These are phyloP conservation scores for Fragariocoptes setiger DNA, from an alignment of 1,140 invertebrate species.

Conservation along the genomic window DNA sequence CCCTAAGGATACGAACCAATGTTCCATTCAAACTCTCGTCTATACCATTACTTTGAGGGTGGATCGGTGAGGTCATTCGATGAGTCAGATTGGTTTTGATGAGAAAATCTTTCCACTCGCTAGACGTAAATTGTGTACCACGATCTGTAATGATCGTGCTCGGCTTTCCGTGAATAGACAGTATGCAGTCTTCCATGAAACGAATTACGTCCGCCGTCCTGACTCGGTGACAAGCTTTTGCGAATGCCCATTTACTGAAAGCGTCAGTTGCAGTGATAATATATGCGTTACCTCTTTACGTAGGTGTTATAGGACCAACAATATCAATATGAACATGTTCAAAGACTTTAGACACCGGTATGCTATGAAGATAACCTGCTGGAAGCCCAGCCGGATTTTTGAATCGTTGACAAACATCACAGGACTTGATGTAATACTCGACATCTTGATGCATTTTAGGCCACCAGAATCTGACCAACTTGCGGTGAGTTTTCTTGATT, in stretches of 20 bases:
- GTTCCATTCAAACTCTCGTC: slow-evolving; percentile 10
- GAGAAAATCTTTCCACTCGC: background rate
- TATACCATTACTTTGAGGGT: slow-evolving; percentile 10
- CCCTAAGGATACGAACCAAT: slow-evolving; percentile 4
- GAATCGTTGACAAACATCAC: background rate
- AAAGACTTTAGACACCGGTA: background rate
- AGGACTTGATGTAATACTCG: background rate
- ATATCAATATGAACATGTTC: slow-evolving; percentile 1
- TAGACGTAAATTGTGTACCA: slow-evolving; percentile 9
- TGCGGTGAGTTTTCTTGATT: background rate
- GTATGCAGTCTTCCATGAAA: slow-evolving; percentile 14
- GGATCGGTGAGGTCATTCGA: slow-evolving; percentile 1
- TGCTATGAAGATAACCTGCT: background rate
- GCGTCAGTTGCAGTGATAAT: slow-evolving; percentile 12
- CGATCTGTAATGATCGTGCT: slow-evolving; percentile 8
- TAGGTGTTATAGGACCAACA: background rate
- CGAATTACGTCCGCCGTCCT: background rate
- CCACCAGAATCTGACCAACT: slow-evolving; percentile 2
- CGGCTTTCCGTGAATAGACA: slow-evolving; percentile 15
- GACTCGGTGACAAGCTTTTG: slow-evolving; percentile 8
- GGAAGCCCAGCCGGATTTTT: background rate
- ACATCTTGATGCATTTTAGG: background rate
- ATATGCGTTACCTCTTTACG: slow-evolving; percentile 10
- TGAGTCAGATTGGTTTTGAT: slow-evolving; percentile 8
- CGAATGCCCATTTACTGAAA: slow-evolving; percentile 12